These are phyloP conservation scores for Noctuana brunneofusca DNA, from an alignment of 2,888 invertebrate species.

Conservation along the genomic window DNA sequence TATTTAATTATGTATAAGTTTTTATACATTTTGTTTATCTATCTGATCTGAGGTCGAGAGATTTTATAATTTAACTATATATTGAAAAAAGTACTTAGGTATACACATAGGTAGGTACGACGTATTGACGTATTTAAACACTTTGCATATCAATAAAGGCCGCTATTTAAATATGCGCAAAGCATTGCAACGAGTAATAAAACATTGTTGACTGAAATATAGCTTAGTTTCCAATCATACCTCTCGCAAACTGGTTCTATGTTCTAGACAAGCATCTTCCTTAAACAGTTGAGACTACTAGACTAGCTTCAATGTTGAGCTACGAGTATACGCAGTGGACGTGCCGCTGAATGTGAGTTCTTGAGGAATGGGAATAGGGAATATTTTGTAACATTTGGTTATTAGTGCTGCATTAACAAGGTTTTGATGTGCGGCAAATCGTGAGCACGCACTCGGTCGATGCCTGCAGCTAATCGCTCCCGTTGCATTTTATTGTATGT, in stretches of 20 bases:
- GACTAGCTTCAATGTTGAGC: conserved; percentile 20
- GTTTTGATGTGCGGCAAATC: conserved; percentile 65
- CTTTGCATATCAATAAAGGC: not conserved
- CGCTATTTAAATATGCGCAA: not conserved
- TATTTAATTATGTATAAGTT: too few relatives aligned
- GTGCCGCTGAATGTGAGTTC: conserved; percentile 43
- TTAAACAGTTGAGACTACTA: conserved; percentile 66
- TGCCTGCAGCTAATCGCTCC: conserved; percentile 75
- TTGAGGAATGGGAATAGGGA: conserved; percentile 41
- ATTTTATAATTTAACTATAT: too few relatives aligned
- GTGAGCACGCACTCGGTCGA: conserved; percentile 67
- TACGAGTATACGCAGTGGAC: conserved; percentile 9
- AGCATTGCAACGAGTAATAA: conserved; percentile 5
- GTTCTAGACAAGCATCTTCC: conserved; percentile 67
- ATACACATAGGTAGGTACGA: too few relatives aligned
- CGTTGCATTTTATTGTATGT: conserved; percentile 64
- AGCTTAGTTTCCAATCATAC: conserved; percentile 49
- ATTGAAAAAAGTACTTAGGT: too few relatives aligned
- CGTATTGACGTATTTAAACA: not conserved
- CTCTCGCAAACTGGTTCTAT: conserved; percentile 56
- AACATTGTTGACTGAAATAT: conserved; percentile 20
- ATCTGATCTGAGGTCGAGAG: too few relatives aligned
- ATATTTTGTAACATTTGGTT: conserved; percentile 47
- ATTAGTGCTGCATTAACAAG: conserved; percentile 53
- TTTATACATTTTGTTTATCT: too few relatives aligned